Evolutionary conservation across 2,888 invertebrate genomes (phyloP).

Genomic region (Electrophaes corylata): DNA sequence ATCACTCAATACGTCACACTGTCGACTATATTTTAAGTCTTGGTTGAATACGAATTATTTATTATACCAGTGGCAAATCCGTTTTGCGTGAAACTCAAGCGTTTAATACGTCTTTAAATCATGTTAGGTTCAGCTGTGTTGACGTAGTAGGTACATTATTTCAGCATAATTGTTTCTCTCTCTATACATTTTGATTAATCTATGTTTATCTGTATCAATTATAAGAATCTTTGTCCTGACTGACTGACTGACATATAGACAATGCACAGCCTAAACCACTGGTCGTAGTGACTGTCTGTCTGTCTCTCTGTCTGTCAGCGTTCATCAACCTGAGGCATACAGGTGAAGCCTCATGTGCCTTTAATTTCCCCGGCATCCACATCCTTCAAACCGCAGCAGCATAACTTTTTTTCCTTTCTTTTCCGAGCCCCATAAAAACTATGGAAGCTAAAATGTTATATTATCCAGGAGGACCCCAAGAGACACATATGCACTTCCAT

Average conservation of each 20-base stretch:
- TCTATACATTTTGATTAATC: too few relatives aligned
- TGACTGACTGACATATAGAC: too few relatives aligned
- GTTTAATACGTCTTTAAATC: conserved; percentile 15
- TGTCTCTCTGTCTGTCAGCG: too few relatives aligned
- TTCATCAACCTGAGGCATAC: too few relatives aligned
- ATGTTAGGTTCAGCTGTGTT: conserved; percentile 10
- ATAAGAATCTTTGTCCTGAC: too few relatives aligned
- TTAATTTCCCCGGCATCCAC: too few relatives aligned
- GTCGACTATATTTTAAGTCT: neutral
- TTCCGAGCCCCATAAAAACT: neutral
- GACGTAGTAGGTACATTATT: conserved; percentile 9
- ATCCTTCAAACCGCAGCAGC: too few relatives aligned
- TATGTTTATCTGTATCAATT: too few relatives aligned
- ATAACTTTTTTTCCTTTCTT: too few relatives aligned
- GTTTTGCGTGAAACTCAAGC: conserved; percentile 19
- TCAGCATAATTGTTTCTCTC: neutral
- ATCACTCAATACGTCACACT: conserved; percentile 1
- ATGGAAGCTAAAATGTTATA: conserved; percentile 22
- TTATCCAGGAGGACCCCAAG: conserved; percentile 9
- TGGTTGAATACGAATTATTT: conserved; percentile 11
- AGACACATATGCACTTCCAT: conserved; percentile 6
- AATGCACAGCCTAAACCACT: too few relatives aligned
- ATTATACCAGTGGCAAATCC: conserved; percentile 15
- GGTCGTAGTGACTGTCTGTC: too few relatives aligned
- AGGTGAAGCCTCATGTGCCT: too few relatives aligned